Percentiles rank a stretch among this genome's conserved stretches.
Evolutionary conservation across 1,140 invertebrate genomes (phyloP).

Genomic region (Drosophila sucinea): DNA sequence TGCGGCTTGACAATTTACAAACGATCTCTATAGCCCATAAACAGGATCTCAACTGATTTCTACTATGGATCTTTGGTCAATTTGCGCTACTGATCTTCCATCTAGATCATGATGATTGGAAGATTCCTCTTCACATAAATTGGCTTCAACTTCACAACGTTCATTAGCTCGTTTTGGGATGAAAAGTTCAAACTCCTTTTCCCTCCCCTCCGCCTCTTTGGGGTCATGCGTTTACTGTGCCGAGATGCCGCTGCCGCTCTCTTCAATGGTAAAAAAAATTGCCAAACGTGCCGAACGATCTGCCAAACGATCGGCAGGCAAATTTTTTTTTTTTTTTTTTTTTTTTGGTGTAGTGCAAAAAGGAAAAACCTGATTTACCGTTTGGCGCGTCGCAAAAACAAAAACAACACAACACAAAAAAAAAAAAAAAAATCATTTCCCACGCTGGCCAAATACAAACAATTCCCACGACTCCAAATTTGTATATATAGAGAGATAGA

Average conservation of each 20-base stretch:
- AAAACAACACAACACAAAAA: slow-evolving; percentile 28
- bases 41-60: too few species aligned
- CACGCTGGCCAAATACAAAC: slow-evolving; percentile 69
- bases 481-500: slow-evolving; percentile 70
- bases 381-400: slow-evolving; percentile 43
- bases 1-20: neutral
- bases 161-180: slow-evolving; percentile 21
- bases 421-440: slow-evolving; percentile 49
- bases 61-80: neutral
- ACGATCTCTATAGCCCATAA: too few species aligned
- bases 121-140: slow-evolving; percentile 37
- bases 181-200: slow-evolving; percentile 54
- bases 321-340: slow-evolving; percentile 40
- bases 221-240: slow-evolving; percentile 38
- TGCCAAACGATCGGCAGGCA: slow-evolving; percentile 55
- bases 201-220: neutral
- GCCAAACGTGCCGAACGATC: slow-evolving; percentile 43
- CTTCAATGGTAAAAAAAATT: slow-evolving; percentile 33
- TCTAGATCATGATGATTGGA: neutral
- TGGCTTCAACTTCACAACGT: slow-evolving; percentile 14
- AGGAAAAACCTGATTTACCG: slow-evolving; percentile 79
- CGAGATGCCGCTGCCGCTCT: slow-evolving; percentile 19
- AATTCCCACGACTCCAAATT: slow-evolving; percentile 80
- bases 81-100: neutral
- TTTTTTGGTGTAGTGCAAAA: slow-evolving; percentile 38